Percentiles rank a stretch among this genome's conserved stretches.
phyloP scores from a whole-genome alignment of 2,113 vertebrate species.

The Rhagologus leucostigma region DNA sequence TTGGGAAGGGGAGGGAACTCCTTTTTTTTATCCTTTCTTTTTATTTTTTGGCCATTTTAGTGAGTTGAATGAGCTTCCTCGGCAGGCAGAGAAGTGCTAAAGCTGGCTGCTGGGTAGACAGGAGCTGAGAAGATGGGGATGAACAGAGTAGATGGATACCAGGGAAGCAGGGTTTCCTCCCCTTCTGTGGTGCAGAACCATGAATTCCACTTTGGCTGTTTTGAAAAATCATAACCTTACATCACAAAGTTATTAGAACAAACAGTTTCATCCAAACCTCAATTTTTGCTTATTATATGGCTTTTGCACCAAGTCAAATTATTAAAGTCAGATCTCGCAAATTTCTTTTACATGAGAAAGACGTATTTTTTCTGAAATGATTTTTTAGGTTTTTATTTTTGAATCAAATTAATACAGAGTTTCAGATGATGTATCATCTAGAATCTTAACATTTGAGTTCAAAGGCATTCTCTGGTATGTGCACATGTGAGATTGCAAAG shows the following conservation, averaged over 20 bases:
- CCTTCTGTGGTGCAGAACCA: not conserved
- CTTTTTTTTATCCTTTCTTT: not conserved
- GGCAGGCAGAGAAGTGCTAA: not conserved
- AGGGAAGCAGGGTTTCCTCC: not conserved
- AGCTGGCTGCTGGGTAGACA: not conserved
- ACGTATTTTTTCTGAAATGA: not conserved
- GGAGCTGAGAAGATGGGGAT: not conserved
- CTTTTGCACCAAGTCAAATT: not conserved
- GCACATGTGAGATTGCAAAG: not conserved
- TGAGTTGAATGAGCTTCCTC: not conserved
- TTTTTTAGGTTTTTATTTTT: not conserved
- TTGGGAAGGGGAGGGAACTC: not conserved
- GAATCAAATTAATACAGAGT: not conserved
- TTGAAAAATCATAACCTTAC: not conserved
- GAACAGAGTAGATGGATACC: not conserved
- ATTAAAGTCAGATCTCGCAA: not conserved
- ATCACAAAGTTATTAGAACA: not conserved
- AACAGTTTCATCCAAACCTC: not conserved
- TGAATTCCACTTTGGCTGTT: not conserved
- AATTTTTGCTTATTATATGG: not conserved
- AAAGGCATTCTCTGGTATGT: not conserved
- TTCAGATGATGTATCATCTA: not conserved
- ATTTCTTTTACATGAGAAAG: not conserved
- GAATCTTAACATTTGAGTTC: not conserved
- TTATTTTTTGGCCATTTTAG: not conserved